Conservation (phyloP, 2,797 vertebrate species). For the Petrocephalus sullivani region DNA sequence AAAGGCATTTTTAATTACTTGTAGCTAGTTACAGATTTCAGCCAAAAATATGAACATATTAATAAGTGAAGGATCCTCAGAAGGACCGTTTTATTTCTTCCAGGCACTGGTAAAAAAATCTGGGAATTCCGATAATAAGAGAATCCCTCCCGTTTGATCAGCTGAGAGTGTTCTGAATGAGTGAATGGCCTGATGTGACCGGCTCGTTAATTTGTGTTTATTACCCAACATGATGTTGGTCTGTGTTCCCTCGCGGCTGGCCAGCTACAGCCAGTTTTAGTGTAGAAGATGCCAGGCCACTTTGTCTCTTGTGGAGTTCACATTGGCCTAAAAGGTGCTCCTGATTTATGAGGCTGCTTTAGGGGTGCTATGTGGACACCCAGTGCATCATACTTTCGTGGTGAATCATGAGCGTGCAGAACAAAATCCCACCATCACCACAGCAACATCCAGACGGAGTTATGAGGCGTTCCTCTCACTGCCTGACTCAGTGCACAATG, state of each 20-base stretch:
- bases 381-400: background rate
- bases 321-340: background rate
- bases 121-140: background rate
- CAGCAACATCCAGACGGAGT: background rate
- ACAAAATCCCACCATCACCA: background rate
- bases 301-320: background rate
- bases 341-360: background rate
- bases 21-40: background rate
- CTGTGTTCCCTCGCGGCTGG: background rate
- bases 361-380: background rate
- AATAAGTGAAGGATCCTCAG: background rate
- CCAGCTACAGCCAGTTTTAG: background rate
- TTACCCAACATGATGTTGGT: background rate
- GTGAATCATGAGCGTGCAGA: background rate
- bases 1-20: background rate
- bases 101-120: background rate
- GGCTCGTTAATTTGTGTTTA: background rate
- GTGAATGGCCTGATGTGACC: background rate
- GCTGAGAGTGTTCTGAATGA: background rate
- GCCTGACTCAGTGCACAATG: background rate
- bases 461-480: background rate
- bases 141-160: background rate
- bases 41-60: background rate
- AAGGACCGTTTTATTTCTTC: background rate
- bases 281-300: background rate